phyloP scores from a whole-genome alignment of 2,113 vertebrate species.

The Macrotus californicus region DNA sequence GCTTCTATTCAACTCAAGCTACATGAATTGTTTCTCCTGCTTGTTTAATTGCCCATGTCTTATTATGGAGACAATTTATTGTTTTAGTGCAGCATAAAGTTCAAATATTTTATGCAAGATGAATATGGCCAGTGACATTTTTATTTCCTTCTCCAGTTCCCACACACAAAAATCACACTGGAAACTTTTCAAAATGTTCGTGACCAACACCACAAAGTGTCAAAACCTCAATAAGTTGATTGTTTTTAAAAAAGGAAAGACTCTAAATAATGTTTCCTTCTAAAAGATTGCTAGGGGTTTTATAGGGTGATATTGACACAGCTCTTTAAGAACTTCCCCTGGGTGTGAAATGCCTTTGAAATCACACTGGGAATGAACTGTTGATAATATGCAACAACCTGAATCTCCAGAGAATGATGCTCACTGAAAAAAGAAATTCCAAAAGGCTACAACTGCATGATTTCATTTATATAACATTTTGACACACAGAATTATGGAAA shows the following conservation, averaged over 20 bases:
- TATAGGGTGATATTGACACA: background rate
- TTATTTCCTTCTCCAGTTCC: slow-evolving; percentile 54
- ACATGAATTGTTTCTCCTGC: slow-evolving; percentile 57
- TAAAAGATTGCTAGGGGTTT: background rate
- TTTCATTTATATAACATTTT: background rate
- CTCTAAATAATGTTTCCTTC: background rate
- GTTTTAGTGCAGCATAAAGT: slow-evolving; percentile 65
- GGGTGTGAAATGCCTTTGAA: background rate
- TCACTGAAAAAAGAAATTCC: background rate
- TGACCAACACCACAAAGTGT: background rate
- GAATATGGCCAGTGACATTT: slow-evolving; percentile 51
- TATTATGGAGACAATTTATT: slow-evolving; percentile 71
- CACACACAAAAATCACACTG: background rate
- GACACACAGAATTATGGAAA: background rate
- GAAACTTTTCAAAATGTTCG: slow-evolving; percentile 39
- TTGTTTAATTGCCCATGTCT: slow-evolving; percentile 61
- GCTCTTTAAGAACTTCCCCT: background rate
- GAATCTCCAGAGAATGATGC: background rate
- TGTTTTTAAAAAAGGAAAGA: background rate
- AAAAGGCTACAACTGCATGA: background rate
- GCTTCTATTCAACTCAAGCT: slow-evolving; percentile 27
- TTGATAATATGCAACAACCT: background rate
- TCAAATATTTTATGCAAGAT: slow-evolving; percentile 58
- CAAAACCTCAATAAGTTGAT: background rate
- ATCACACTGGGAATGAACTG: background rate